Base-by-base conservation (phyloP, 2,797 vertebrate species). In the Macroramphosus scolopax region DNA sequence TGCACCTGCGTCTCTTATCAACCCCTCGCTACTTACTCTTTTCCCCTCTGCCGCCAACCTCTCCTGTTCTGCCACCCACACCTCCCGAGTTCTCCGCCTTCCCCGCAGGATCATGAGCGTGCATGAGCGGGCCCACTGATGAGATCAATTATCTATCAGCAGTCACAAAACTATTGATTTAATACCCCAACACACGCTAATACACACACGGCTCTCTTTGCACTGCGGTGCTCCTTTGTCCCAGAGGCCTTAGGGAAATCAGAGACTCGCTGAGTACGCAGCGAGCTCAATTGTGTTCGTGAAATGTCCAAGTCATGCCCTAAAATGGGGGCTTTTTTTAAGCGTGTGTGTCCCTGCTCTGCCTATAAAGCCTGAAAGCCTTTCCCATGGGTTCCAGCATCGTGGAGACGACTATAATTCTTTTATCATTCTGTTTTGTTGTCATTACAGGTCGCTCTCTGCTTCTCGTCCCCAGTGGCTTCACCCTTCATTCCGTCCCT, bases 121-220 rank as follows among this genome's bases (percentile, higher is more conserved):
- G 80, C 84, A 86, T 86, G 68, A 78, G 50, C 67, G 67, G 52
- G 30, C 57, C 52, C 65, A 30, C 79, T 85, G 79, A 86, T 86
- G 75, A 81, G 72, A 81, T 87, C 78, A 82, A 72, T 85, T 82
- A 87, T 82, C 75, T 77, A 79, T 85, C 70, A 72, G 62, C 49
- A 49, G 60, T 82, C 74, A 78, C 74, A 81, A 78, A 83, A 77
- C 60, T 81, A 84, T 77, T 82, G 78, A 85, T 76, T 75, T 57
- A 55, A 61, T 39, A 62, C 13, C 44, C 36, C 5, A 0, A 38
- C 22, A 47, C 40, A 37, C 35, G 33, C 33, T 30, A 8, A 39
- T 22, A 30, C 35, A 51, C 26, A 44, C 15, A 29, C 18, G 24
- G 33, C 24, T 39, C 29, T 50, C 30, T 50, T 41, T 59, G 26